Base-by-base conservation (phyloP, 2,888 invertebrate species). In the Endotricha flammealis region DNA sequence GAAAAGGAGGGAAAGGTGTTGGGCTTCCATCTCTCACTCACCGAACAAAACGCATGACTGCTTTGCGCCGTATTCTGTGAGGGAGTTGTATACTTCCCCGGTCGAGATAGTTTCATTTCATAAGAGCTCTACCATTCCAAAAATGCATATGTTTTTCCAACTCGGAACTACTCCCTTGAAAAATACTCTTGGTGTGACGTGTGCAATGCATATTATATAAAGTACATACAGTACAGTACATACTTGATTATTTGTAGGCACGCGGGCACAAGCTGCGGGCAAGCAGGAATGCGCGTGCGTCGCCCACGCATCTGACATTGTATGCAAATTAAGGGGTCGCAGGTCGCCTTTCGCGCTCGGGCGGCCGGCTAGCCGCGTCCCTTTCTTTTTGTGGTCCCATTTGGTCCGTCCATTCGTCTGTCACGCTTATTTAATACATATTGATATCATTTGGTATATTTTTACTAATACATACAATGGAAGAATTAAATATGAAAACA, bases 281-380 rank as follows among this genome's bases (percentile, higher is more conserved):
- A 30, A 27, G 48, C 48, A 50, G 56, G 74, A 72, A 75, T 74
- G 71, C 63, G 64, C 59, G 54, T 49, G 51, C 43, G 46, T 63
- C 74, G 74, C 83, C 83, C 77, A 82, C 83, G 76, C 80, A 62
- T 46, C 41, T 45, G 46, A 57, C 74, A 85, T 86, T 86, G 86
- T 86, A 86, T 86, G 86, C 79, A 83, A 82, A 86, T 85, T 50
- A 64, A 51, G n/a, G 62, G 85, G 85, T 86, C 83, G 81, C 78
- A 80, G 85, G 83, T 83, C 85, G 75, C 60, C 63, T 67, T 73
- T 68, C 51, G 65, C 61, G 54, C 51, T 49, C 52, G 44, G n/a
- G 39, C 57, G 54, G 48, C 56, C 56, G 43, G 50, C 44, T 36
- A 22, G 30, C 32, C 34, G 41, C 2, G 20, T 20, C 20, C 43